Evolutionary conservation across 2,888 invertebrate species (phyloP), one percentile per base, ranked within the genome.

Genomic region (Ichneumoninae sp.): DNA sequence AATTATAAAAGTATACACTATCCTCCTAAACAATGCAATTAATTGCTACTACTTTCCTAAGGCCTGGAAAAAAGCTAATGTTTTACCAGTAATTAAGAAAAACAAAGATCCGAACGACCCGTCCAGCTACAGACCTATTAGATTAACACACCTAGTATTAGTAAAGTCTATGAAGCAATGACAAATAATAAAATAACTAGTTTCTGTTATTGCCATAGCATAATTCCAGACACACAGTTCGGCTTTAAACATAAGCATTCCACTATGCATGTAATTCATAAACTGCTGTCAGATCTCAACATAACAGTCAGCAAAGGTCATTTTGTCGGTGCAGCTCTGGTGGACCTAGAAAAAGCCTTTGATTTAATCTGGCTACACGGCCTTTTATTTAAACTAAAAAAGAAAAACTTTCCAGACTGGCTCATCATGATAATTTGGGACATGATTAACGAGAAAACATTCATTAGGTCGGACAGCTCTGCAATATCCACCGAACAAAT

Each of bases 171-270:
- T 6, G 71, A 71, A 54, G 33, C 54, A 2, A 22, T 75, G 10
- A 75, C 63, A 1, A 63, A 63, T 33, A 57, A 60, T 16, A 57
- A 22, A 3, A 71, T 71, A 10, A 8, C 22, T 8, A 0, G 5
- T 3, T 73, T 73, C 16, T 57, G 54, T 22, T 16, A 54, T 3
- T 0, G 10, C 1, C 54, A 54, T 5, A 57, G 30, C 19, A 33
- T 57, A 30, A 54, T 73, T 4, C 73, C 73, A 1, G 22, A 73
- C 44, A 73, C 10, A 13, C 73, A 57, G 7, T 73, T 54, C 16
- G 73, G 73, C 16, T 33, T 52, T 4, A 52, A 57, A 73, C 71
- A 54, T 33, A 69, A 16, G 13, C 69, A 69, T 16, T 69, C 69
- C 1, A 69, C 69, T 16, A 16, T n/a, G 10, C 69, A 73, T 33